These are phyloP conservation scores for Poeciliopsis retropinna DNA, from an alignment of 2,113 vertebrate species.

Conservation along the genomic window DNA sequence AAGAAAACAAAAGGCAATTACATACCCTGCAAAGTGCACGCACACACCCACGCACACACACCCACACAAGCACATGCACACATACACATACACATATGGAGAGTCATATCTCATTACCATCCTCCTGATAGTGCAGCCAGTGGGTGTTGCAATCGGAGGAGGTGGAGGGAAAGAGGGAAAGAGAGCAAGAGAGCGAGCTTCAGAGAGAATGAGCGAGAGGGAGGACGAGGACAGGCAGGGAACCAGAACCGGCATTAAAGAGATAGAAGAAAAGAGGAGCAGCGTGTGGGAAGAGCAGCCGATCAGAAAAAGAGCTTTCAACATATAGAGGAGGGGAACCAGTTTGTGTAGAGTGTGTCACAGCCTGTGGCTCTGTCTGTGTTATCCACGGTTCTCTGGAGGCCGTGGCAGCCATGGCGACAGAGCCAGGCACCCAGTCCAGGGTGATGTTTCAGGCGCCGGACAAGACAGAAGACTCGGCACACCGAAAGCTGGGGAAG, in stretches of 20 bases:
- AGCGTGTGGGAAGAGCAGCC: conserved; percentile 47
- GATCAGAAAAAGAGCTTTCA: conserved; percentile 22
- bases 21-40: conserved; percentile 43
- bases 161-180: conserved; percentile 68
- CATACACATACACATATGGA: conserved; percentile 28
- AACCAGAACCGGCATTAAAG: conserved; percentile 52
- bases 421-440: conserved; percentile 82
- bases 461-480: conserved; percentile 81
- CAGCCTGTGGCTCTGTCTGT: conserved; percentile 11
- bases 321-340: conserved; percentile 33
- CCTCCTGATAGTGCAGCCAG: conserved; percentile 72
- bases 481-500: conserved; percentile 87
- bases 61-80: conserved; percentile 28
- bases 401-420: conserved; percentile 84
- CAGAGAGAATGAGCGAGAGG: conserved; percentile 30
- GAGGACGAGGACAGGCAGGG: conserved; percentile 41
- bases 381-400: conserved; percentile 67
- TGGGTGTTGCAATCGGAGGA: conserved; percentile 65
- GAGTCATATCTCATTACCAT: conserved; percentile 78
- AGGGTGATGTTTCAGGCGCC: conserved; percentile 87
- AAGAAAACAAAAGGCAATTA: conserved; percentile 53
- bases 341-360: conserved; percentile 14
- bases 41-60: conserved; percentile 33
- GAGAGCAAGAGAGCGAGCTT: conserved; percentile 61
- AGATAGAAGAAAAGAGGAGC: conserved; percentile 57